phyloP scores from a whole-genome alignment of 2,888 invertebrate genomes.

The Creontiades dilutus region DNA sequence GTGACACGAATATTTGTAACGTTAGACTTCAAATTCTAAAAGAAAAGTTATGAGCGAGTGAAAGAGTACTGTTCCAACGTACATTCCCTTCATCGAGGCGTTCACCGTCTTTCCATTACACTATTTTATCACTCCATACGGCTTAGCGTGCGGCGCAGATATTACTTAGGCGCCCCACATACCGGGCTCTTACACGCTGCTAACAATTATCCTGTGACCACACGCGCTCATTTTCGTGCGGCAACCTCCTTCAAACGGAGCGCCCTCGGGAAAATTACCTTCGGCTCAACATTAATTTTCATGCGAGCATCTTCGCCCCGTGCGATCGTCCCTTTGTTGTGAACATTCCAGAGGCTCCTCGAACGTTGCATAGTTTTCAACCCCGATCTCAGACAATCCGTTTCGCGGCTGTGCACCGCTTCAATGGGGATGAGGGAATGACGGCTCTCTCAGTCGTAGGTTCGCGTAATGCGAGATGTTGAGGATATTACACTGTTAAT shows the following conservation, averaged over 20 bases:
- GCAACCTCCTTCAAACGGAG: slow-evolving; percentile 15
- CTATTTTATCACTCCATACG: background rate
- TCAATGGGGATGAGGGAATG: too few relatives aligned
- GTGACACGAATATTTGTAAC: too few relatives aligned
- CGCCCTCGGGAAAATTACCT: slow-evolving; percentile 34
- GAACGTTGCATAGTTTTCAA: background rate
- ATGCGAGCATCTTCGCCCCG: background rate
- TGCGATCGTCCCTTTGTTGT: background rate
- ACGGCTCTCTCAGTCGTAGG: too few relatives aligned
- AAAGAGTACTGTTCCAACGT: background rate
- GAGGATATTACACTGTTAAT: too few relatives aligned
- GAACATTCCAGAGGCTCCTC: background rate
- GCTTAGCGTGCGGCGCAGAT: background rate
- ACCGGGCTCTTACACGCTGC: background rate
- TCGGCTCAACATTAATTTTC: slow-evolving; percentile 33
- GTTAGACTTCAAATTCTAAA: too few relatives aligned
- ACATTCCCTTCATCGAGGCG: background rate
- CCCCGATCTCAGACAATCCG: background rate
- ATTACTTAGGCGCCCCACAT: slow-evolving; percentile 21
- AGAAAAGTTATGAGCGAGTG: too few relatives aligned
- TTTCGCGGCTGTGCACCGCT: too few relatives aligned
- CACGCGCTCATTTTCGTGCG: slow-evolving; percentile 30
- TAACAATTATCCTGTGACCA: slow-evolving; percentile 33
- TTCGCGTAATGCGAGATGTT: too few relatives aligned
- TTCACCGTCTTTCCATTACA: background rate